Base-by-base conservation (phyloP, 2,113 vertebrate species). In the Dicerorhinus sumatrensis region DNA sequence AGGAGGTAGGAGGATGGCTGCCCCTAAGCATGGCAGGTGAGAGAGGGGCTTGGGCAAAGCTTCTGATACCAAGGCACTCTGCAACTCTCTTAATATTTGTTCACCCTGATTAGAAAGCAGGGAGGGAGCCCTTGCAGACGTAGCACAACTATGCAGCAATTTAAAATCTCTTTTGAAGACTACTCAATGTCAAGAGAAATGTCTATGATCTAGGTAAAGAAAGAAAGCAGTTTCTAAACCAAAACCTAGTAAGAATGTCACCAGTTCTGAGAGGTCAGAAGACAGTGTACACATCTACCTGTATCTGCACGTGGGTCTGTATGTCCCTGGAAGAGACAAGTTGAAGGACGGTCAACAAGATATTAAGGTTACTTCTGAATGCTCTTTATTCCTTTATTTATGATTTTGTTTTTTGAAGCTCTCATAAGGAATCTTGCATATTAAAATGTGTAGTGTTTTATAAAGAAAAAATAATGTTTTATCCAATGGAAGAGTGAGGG, bases 341-440 rank as follows among this genome's bases (percentile, higher is more conserved):
- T 14, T 36, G 14, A 73, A 51, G 20, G 46, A 33, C 20, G 18
- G 17, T 42, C 33, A 86, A n/a, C 33, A 95, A 85, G 65, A 93
- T 83, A 27, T 29, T 89, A 70, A 80, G 27, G 7, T 39, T 90
- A 75, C 75, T 87, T 80, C 63, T 18, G 25, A 93, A n/a, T 81
- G 16, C 20, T 70, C 58, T 76, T 65, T 76, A 51, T 56, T 67
- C 31, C 17, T 36, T 65, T 84, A 54, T 54, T 65, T 48, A 73
- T 54, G 12, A 39, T 96, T 79, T 65, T 60, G 60, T 25, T 73
- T 51, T 56, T 73, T 56, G 42, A 89, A 79, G n/a, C 31, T 63
- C 92, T 91, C 27, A 65, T 5, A 94, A 73, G 12, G 18, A 9
- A 33, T 48, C 6, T 48, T 91, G 62, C 8, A 10, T 70, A 31